Conservation (phyloP, 2,113 vertebrate genomes). For the Phoxinus phoxinus region DNA sequence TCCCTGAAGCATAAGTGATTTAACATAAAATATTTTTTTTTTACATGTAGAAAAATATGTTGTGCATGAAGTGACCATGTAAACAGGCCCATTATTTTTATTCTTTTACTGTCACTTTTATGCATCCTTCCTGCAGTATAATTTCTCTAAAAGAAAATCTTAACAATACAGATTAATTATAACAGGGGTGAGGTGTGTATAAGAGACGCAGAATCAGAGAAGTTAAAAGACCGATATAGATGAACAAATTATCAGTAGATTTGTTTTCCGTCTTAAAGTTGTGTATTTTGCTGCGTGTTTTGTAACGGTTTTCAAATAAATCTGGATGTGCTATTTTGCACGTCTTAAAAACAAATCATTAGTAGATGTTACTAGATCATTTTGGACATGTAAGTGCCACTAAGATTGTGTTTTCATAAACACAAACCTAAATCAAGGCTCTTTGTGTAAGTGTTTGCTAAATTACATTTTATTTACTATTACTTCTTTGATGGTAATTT, state of each 20-base stretch:
- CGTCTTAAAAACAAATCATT: background rate
- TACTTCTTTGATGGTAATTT: background rate
- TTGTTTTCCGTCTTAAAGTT: background rate
- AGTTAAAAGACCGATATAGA: background rate
- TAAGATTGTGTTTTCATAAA: background rate
- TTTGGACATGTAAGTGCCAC: background rate
- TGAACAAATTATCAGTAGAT: background rate
- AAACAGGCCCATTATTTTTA: no score
- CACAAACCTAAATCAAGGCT: constrained; percentile 13
- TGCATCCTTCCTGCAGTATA: background rate
- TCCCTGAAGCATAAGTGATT: background rate
- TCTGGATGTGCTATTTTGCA: background rate
- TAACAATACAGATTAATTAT: background rate
- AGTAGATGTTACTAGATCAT: background rate
- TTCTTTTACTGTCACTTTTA: background rate
- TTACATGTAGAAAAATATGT: background rate
- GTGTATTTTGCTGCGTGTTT: background rate
- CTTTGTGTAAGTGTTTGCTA: constrained; percentile 4
- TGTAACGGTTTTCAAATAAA: no score
- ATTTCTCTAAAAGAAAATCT: background rate
- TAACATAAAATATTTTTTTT: background rate
- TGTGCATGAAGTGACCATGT: no score
- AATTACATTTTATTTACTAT: background rate
- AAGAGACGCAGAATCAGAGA: background rate
- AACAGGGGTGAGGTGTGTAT: background rate